Evolutionary conservation across 1,140 invertebrate genomes (phyloP).

Genomic region (Neodiprion fabricii): DNA sequence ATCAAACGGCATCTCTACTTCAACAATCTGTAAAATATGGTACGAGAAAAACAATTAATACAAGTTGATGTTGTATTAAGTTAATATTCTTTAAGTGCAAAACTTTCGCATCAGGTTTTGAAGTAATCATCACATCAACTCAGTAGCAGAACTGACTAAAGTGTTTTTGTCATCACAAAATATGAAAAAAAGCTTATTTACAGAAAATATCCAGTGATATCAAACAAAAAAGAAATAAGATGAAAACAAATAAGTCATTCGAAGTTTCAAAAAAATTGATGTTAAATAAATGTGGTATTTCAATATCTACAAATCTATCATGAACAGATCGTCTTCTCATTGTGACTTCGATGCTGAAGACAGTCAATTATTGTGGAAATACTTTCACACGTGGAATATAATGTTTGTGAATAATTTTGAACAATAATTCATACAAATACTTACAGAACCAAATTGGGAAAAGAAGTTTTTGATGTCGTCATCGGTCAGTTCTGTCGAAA

Average conservation of each 20-base stretch:
- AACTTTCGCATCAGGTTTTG: conserved; percentile 14
- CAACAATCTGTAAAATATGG: conserved; percentile 76
- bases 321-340: no score
- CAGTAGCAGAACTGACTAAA: conserved; percentile 19
- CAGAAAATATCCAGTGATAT: no score
- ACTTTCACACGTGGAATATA: no score
- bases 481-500: conserved; percentile 88
- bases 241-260: conserved; percentile 9
- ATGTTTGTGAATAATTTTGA: no score
- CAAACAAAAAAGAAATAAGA: not conserved
- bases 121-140: not conserved
- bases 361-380: no score
- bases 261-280: conserved; percentile 3
- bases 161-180: conserved; percentile 1
- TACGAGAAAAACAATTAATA: conserved; percentile 31
- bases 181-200: no score
- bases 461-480: conserved; percentile 94
- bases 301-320: not conserved
- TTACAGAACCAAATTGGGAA: conserved; percentile 86
- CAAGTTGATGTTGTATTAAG: conserved; percentile 1
- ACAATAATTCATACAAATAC: conserved; percentile 40
- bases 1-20: conserved; percentile 95
- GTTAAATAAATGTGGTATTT: conserved; percentile 10
- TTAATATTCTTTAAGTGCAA: conserved; percentile 24
- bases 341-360: no score